These are phyloP conservation scores for Gallinago media DNA, from an alignment of 2,113 vertebrate species.

Conservation along the genomic window DNA sequence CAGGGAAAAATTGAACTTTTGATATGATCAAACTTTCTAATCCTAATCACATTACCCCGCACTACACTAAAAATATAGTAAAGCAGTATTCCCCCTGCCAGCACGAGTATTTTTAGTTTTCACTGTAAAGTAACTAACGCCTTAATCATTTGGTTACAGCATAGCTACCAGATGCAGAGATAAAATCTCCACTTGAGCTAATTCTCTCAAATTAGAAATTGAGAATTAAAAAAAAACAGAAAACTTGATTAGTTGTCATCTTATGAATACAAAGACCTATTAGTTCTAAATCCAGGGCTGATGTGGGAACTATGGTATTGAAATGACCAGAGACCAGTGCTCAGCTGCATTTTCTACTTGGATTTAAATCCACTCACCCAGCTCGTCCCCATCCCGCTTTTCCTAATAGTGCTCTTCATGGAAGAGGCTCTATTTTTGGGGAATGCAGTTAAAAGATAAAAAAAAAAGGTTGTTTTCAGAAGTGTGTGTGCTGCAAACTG, in stretches of 20 bases:
- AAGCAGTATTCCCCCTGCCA: neutral
- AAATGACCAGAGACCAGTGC: neutral
- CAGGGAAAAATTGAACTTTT: neutral
- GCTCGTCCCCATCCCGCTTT: neutral
- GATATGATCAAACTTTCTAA: neutral
- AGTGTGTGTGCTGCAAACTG: neutral
- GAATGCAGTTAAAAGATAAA: neutral
- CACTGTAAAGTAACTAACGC: neutral
- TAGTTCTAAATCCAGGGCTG: neutral
- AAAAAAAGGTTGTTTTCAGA: neutral
- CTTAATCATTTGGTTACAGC: neutral
- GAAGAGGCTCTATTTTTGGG: neutral
- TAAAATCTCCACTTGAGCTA: neutral
- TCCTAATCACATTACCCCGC: neutral
- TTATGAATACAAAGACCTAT: neutral
- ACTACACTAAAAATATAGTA: neutral
- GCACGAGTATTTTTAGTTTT: neutral
- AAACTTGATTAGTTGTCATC: neutral
- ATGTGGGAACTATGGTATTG: neutral
- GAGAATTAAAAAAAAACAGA: neutral
- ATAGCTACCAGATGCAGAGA: neutral
- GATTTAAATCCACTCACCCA: neutral
- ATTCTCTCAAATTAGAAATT: neutral
- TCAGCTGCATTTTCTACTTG: neutral
- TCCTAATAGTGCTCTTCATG: neutral